Evolutionary conservation across 2,113 vertebrate genomes (phyloP).

Genomic region (Anarhynchus alexandrinus): DNA sequence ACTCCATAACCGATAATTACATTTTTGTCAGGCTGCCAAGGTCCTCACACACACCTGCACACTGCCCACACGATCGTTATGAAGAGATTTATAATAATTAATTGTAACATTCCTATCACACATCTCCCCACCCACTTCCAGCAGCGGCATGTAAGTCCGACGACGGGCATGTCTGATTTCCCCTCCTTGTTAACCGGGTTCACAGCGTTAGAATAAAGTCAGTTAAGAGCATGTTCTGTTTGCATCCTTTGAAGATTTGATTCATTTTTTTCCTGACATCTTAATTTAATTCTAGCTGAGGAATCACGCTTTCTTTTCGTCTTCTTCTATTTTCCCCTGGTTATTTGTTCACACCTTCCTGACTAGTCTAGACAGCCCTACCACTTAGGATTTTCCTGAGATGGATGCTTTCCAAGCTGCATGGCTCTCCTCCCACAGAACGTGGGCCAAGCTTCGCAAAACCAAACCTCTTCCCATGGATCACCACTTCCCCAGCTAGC

Average conservation of each 20-base stretch:
- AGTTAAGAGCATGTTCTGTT: not conserved
- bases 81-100: conserved; percentile 30
- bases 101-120: conserved; percentile 38
- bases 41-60: conserved; percentile 28
- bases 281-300: conserved; percentile 1
- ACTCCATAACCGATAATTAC: not conserved
- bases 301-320: not conserved
- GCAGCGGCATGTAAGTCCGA: not conserved
- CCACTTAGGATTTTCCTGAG: not conserved
- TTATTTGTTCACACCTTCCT: conserved; percentile 15
- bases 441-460: conserved; percentile 2
- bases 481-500: not conserved
- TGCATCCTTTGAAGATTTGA: not conserved
- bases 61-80: not conserved
- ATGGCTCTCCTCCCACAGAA: not conserved
- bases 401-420: conserved; percentile 17
- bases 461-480: not conserved
- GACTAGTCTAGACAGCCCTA: conserved; percentile 55
- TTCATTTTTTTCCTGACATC: not conserved
- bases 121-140: not conserved
- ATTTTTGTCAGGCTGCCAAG: conserved; percentile 42
- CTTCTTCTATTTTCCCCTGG: not conserved
- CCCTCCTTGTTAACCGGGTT: not conserved
- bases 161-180: not conserved
- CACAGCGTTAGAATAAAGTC: not conserved